A percentile compares a stretch with the other conserved stretches of the same genome.
These are phyloP conservation scores for Tiliacea citrago DNA, from an alignment of 2,888 invertebrate genomes.

Conservation along the genomic window DNA sequence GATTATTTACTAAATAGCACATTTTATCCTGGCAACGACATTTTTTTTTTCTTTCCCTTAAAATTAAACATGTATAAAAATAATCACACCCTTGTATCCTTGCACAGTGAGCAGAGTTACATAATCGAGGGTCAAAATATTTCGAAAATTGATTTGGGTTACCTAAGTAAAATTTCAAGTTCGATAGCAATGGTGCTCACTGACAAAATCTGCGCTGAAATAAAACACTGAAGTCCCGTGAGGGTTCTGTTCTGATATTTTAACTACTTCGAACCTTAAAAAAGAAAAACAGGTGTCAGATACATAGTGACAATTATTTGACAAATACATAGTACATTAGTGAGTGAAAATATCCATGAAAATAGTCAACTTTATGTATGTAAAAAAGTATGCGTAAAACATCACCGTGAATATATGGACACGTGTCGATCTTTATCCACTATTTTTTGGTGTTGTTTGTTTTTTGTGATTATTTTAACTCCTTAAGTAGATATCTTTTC, in stretches of 20 bases:
- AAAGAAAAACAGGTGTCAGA: neutral
- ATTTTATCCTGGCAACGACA: slow-evolving; percentile 24
- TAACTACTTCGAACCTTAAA: neutral
- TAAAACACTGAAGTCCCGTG: neutral
- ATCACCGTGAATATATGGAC: neutral
- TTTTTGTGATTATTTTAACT: neutral
- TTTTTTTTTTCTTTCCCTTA: neutral
- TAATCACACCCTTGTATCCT: slow-evolving; percentile 40
- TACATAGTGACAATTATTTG: neutral
- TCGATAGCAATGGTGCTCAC: neutral
- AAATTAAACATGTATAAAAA: slow-evolving; percentile 28
- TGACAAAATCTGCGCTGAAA: neutral
- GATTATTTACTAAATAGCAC: slow-evolving; percentile 39
- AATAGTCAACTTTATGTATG: neutral
- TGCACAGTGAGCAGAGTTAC: slow-evolving; percentile 28
- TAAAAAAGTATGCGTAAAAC: neutral
- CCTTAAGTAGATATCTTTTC: neutral
- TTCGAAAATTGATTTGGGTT: neutral
- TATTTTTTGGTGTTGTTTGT: neutral
- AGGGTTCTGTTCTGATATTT: neutral
- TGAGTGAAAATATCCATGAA: neutral
- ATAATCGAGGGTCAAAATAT: slow-evolving; percentile 26
- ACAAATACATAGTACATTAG: neutral
- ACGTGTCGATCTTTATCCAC: neutral
- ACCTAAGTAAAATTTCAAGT: neutral